phyloP scores from a whole-genome alignment of 1,140 invertebrate genomes.

The Lutraria rhynchaena region DNA sequence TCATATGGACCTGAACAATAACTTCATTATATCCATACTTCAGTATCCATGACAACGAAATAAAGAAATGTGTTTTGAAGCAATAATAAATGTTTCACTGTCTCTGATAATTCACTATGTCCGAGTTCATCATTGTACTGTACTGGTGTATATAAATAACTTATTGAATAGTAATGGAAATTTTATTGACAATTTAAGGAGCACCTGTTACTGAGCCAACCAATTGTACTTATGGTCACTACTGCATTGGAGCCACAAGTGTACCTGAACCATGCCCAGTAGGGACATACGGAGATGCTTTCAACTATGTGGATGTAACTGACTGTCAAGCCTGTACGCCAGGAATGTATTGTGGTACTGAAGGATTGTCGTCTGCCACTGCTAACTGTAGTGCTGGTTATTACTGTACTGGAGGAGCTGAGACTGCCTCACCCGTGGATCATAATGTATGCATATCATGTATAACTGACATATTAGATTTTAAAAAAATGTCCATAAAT shows the following conservation, averaged over 20 bases:
- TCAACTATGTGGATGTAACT: slow-evolving; percentile 63
- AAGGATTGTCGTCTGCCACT: slow-evolving; percentile 70
- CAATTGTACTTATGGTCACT: slow-evolving; percentile 77
- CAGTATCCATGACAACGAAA: too few species aligned
- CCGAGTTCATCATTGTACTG: too few species aligned
- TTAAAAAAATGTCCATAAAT: too few species aligned
- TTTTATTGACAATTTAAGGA: too few species aligned
- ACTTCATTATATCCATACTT: too few species aligned
- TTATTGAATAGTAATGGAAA: too few species aligned
- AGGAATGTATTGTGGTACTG: slow-evolving; percentile 76
- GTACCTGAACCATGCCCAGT: slow-evolving; percentile 74
- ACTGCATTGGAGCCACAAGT: slow-evolving; percentile 74
- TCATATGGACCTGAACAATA: too few species aligned
- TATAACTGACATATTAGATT: too few species aligned
- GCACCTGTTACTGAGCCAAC: slow-evolving; percentile 70
- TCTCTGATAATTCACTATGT: too few species aligned
- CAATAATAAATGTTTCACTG: too few species aligned
- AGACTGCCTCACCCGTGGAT: slow-evolving; percentile 68
- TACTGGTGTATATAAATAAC: too few species aligned
- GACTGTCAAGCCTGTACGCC: slow-evolving; percentile 76
- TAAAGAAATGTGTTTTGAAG: too few species aligned
- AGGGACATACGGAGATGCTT: slow-evolving; percentile 74
- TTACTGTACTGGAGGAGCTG: slow-evolving; percentile 77
- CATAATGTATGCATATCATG: slow-evolving; percentile 76
- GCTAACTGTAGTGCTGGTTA: slow-evolving; percentile 76